Percentiles rank a stretch among this genome's conserved stretches.
Conservation (phyloP, 2,888 invertebrate species). For the Metallyticus violacea region DNA sequence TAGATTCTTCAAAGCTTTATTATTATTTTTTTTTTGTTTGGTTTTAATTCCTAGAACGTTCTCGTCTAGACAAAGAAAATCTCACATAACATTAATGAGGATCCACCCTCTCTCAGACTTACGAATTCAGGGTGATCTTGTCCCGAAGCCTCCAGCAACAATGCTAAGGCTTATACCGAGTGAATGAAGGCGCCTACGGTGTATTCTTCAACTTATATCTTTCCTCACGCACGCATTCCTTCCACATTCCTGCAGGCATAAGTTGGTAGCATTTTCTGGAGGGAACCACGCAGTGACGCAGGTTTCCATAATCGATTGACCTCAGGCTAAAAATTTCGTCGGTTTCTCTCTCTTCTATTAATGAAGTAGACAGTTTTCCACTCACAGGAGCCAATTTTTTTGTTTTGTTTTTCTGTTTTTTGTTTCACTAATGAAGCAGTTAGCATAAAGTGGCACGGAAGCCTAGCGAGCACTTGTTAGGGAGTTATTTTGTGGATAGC, state of each 20-base stretch:
- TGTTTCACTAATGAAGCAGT: neutral
- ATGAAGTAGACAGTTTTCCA: neutral
- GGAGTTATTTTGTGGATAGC: neutral
- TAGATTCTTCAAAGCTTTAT: neutral
- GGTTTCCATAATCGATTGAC: neutral
- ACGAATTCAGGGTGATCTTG: neutral
- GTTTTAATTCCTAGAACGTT: neutral
- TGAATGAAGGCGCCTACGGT: neutral
- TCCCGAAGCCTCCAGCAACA: neutral
- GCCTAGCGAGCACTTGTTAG: no score
- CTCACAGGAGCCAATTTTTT: neutral
- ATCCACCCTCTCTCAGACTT: neutral
- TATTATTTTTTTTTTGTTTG: neutral
- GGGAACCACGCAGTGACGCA: neutral
- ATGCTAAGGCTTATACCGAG: neutral
- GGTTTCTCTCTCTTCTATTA: neutral
- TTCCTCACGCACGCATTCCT: neutral
- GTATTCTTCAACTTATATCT: neutral
- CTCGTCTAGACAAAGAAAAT: neutral
- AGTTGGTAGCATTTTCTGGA: neutral
- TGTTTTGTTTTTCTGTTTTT: no score
- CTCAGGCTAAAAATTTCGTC: neutral
- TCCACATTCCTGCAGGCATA: neutral
- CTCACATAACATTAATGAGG: neutral
- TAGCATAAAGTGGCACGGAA: neutral